These are phyloP conservation scores for Pinctada fucata DNA, from an alignment of 2,888 invertebrate genomes.

Conservation along the genomic window DNA sequence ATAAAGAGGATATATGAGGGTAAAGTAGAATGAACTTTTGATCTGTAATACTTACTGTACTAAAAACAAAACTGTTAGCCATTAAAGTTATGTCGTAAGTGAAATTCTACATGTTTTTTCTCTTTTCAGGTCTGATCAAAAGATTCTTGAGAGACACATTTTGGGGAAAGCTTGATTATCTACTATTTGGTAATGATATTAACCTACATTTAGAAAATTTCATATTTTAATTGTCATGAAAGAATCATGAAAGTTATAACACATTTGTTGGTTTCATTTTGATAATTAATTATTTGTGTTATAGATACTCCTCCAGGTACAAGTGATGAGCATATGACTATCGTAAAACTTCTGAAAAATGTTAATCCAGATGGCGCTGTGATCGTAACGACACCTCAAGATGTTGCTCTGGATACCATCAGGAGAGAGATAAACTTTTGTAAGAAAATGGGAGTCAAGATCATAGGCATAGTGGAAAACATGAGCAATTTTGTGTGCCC, in stretches of 20 bases:
- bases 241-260: no score
- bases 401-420: conserved; percentile 94
- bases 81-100: no score
- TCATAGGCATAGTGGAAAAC: conserved; percentile 94
- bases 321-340: conserved; percentile 96
- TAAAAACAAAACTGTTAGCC: no score
- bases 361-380: conserved; percentile 84
- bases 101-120: not conserved
- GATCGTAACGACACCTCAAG: conserved; percentile 95
- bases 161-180: conserved; percentile 41
- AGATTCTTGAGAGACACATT: conserved; percentile 42
- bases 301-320: conserved; percentile 96
- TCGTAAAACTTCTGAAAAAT: conserved; percentile 88
- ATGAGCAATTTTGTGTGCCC: conserved; percentile 97
- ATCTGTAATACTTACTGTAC: no score
- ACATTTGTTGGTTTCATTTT: no score
- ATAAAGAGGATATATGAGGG: no score
- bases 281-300: no score
- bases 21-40: no score
- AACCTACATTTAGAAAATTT: no score
- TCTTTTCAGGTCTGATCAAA: conserved; percentile 37
- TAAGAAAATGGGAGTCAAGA: conserved; percentile 89
- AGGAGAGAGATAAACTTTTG: conserved; percentile 95
- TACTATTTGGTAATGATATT: conserved; percentile 35
- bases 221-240: no score